Evolutionary conservation across 1,140 invertebrate species (phyloP).

Genomic region (Kradibia gibbosae): DNA sequence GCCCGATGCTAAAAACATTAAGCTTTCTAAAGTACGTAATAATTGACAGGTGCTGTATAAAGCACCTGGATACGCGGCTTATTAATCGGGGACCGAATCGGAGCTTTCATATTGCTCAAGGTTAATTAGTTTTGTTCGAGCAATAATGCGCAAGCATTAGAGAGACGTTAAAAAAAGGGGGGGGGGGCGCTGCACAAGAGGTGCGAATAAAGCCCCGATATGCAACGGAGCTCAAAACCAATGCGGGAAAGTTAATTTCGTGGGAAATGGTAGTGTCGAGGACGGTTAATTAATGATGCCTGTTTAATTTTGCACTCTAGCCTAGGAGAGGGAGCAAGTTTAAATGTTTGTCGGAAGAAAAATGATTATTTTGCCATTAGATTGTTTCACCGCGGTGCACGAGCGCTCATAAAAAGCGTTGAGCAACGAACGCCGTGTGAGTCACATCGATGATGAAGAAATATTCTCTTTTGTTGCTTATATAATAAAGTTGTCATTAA

Average conservation of each 20-base stretch:
- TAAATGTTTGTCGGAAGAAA: background rate
- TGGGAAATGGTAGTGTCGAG: background rate
- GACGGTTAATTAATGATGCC: background rate
- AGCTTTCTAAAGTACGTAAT: no score
- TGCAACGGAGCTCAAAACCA: no score
- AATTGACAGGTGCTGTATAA: no score
- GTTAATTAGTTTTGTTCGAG: no score
- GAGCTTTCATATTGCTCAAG: no score
- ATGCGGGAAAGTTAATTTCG: background rate
- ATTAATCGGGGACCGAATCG: no score
- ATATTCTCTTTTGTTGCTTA: constrained; percentile 18
- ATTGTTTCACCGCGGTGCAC: background rate
- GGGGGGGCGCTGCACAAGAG: no score
- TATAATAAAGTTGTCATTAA: constrained; percentile 10
- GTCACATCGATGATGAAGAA: constrained; percentile 20
- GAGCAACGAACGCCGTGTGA: constrained; percentile 6
- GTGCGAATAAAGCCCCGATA: no score
- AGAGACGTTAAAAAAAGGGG: no score
- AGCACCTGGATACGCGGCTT: no score
- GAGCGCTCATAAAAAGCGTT: background rate
- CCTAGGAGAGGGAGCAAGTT: background rate
- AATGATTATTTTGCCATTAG: constrained; percentile 1
- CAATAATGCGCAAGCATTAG: no score
- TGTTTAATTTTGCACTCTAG: background rate
- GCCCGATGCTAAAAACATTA: no score